Percentiles rank a stretch among this genome's conserved stretches.
Conservation (phyloP, 2,113 vertebrate genomes). For the Seriola dumerili region DNA sequence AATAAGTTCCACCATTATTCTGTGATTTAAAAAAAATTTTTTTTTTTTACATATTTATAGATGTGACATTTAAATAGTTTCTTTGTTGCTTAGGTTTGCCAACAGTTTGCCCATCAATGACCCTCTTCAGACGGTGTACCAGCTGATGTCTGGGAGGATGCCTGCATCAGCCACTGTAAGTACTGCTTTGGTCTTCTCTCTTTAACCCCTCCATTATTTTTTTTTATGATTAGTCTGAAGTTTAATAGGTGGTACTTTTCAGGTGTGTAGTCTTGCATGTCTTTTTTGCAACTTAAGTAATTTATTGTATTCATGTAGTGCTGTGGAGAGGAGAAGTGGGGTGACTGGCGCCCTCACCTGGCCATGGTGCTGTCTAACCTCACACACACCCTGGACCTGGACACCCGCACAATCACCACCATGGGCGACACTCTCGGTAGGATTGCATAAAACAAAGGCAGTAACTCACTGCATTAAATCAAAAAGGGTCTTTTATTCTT, state of each 20-base stretch:
- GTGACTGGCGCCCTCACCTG: conserved; percentile 97
- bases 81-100: conserved; percentile 89
- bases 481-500: not conserved
- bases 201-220: not conserved
- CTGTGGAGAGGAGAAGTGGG: conserved; percentile 98
- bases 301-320: conserved; percentile 82
- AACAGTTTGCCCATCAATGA: conserved; percentile 99
- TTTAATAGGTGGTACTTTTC: not conserved
- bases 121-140: conserved; percentile 97
- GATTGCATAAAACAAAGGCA: conserved; percentile 15
- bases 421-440: conserved; percentile 98
- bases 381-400: conserved; percentile 91
- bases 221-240: not conserved
- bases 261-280: not conserved
- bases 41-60: not conserved
- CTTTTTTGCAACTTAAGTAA: not conserved
- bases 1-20: not conserved
- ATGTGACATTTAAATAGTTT: not conserved
- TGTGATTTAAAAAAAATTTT: not conserved
- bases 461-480: not conserved
- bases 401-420: conserved; percentile 92
- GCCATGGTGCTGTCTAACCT: conserved; percentile 98
- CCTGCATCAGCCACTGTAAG: conserved; percentile 95
- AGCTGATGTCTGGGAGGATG: conserved; percentile 98
- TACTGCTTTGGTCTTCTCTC: not conserved